These are phyloP conservation scores for Myotis yumanensis DNA, from an alignment of 2,113 vertebrate species.

Conservation along the genomic window DNA sequence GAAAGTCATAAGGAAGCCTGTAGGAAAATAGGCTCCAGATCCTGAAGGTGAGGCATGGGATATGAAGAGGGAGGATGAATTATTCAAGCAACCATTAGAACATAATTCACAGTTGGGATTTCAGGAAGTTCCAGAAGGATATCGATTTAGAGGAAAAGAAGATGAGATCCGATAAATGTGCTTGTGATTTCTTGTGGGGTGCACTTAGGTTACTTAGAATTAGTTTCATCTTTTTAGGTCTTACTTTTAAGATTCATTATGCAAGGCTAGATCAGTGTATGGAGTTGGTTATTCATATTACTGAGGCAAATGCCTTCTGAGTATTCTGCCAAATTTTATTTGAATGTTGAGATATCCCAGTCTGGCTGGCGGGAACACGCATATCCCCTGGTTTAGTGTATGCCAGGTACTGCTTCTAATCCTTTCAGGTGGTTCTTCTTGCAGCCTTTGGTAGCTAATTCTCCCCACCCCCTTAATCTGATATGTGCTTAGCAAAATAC, in stretches of 20 bases:
- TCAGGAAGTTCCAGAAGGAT: background rate
- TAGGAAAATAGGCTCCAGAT: background rate
- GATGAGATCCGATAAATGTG: background rate
- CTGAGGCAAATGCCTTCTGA: background rate
- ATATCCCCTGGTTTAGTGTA: background rate
- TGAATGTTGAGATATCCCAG: background rate
- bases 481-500: background rate
- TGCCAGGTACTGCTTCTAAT: background rate
- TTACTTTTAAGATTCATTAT: conserved; percentile 15
- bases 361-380: background rate
- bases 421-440: background rate
- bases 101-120: background rate
- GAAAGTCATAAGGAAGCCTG: background rate
- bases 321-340: background rate
- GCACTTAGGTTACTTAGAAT: background rate
- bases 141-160: background rate
- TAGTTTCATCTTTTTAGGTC: background rate
- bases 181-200: background rate
- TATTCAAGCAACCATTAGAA: background rate
- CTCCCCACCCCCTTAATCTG: background rate
- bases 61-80: background rate
- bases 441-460: background rate
- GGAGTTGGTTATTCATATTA: background rate
- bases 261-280: background rate
- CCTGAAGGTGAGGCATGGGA: background rate